Percentiles rank a stretch among this genome's conserved stretches.
These are phyloP conservation scores for Picathartes gymnocephalus DNA, from an alignment of 2,113 vertebrate species.

Conservation along the genomic window DNA sequence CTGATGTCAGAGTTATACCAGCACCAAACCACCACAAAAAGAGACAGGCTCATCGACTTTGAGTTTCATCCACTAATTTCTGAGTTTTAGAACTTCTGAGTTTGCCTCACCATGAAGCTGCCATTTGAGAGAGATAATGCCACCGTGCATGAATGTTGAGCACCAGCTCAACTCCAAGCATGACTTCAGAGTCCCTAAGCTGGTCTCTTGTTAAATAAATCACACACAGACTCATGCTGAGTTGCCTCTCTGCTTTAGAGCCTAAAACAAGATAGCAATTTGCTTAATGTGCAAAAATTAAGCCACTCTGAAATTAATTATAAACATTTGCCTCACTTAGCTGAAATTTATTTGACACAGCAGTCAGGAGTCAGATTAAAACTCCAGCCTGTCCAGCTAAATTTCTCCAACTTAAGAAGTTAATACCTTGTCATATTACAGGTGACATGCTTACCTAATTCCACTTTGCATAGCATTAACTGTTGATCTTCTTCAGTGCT, in stretches of 20 bases:
- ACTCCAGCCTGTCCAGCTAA: not conserved
- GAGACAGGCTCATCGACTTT: not conserved
- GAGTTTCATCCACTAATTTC: not conserved
- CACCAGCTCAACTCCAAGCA: not conserved
- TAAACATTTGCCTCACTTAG: not conserved
- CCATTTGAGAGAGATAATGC: not conserved
- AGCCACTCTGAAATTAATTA: not conserved
- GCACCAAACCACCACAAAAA: not conserved
- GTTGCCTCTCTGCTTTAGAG: not conserved
- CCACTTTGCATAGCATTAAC: not conserved
- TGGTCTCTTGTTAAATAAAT: not conserved
- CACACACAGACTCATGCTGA: not conserved
- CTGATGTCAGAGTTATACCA: not conserved
- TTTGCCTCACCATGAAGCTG: not conserved
- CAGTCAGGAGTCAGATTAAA: not conserved
- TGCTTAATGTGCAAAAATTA: conserved; percentile 1
- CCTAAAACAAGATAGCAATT: not conserved
- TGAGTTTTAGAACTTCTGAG: not conserved
- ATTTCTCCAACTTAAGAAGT: not conserved
- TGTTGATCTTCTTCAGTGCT: not conserved
- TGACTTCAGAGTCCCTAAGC: not conserved
- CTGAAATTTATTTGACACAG: not conserved
- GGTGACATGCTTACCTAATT: not conserved
- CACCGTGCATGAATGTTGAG: not conserved
- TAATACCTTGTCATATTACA: conserved; percentile 4